A percentile compares a stretch with the other conserved stretches of the same genome.
Conservation (phyloP, 2,888 invertebrate genomes). For the Drosophila ezoana region DNA sequence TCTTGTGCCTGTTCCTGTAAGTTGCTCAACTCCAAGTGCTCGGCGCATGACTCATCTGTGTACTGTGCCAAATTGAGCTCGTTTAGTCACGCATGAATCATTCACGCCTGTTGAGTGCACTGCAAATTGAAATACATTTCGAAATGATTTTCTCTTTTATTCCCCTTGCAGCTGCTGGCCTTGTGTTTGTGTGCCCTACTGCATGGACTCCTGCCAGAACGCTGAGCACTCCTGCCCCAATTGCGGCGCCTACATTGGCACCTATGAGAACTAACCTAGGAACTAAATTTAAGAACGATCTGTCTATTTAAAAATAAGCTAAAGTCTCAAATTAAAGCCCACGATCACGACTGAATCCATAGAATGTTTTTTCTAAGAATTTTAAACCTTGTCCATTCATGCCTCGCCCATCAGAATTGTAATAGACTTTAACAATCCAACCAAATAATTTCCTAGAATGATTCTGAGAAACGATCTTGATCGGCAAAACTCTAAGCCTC, state of each 20-base stretch:
- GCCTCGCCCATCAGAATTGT: too few relatives aligned
- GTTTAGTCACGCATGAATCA: slow-evolving; percentile 30
- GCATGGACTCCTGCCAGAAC: slow-evolving; percentile 75
- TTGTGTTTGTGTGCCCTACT: slow-evolving; percentile 73
- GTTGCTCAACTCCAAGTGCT: slow-evolving; percentile 10
- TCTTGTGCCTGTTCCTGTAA: slow-evolving; percentile 69
- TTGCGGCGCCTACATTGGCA: slow-evolving; percentile 76
- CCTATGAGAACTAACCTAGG: slow-evolving; percentile 47
- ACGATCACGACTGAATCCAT: neutral
- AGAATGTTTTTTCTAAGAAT: too few relatives aligned
- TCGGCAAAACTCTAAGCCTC: too few relatives aligned
- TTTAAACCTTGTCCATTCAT: too few relatives aligned
- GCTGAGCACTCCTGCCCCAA: slow-evolving; percentile 78
- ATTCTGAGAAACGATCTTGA: too few relatives aligned
- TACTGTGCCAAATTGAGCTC: too few relatives aligned
- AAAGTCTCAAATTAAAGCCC: slow-evolving; percentile 19
- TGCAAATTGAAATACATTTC: neutral
- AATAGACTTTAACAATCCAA: too few relatives aligned
- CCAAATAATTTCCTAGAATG: too few relatives aligned
- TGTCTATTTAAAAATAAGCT: slow-evolving; percentile 13
- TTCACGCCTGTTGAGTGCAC: neutral
- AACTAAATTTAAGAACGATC: slow-evolving; percentile 14
- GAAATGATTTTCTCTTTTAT: neutral
- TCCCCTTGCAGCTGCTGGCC: slow-evolving; percentile 66
- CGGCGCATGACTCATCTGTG: neutral